Base-by-base conservation (phyloP, 2,113 vertebrate genomes). In the Phrynocephalus versicolor region DNA sequence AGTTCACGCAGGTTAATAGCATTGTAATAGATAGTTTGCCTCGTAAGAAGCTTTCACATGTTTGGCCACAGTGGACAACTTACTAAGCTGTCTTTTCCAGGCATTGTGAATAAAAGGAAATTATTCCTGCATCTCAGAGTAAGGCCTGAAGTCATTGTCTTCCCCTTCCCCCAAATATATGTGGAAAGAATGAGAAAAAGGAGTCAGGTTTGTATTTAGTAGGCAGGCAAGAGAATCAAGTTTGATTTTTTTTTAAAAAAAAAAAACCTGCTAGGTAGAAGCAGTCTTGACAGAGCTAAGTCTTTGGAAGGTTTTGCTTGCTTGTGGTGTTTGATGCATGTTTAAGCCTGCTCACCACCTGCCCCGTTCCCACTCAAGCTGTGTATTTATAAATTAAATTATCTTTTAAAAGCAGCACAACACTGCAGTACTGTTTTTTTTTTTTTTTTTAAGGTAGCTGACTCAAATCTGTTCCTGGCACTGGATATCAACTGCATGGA, bases 1-100 rank as follows among this genome's bases (percentile, higher is more conserved):
- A 57, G 70, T 41, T 83, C 55, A 83, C 30, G 23, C 55, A 15
- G 35, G 51, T 73, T 82, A 82, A 83, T 83, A 73, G 35, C 14
- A 62, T n/a, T 45, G 33, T 39, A 82, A 37, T 39, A 9, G 23
- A 30, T 57, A 72, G 58, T 13, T 3, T 72, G 57, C 35, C 8
- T 62, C 60, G 16, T n/a, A n/a, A 25, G 13, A 83, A 73, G 33
- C 8, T 41, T 39, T 25, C 39, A 39, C 33, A 82, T 60, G 10
- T 25, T 39, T 16, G 27, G 23, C 57, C 25, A 35, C 41, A 45
- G 55, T 41, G 8, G 41, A 13, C 37, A 51, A 51, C 35, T 33
- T 85, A 39, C 16, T 69, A 69, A 37, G n/a, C 9, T 15, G 13
- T 10, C 13, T 60, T 14, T 69, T 84, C 45, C 16, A 62, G 6